These are phyloP conservation scores for Salarias fasciatus DNA, from an alignment of 2,797 vertebrate genomes.

Conservation along the genomic window DNA sequence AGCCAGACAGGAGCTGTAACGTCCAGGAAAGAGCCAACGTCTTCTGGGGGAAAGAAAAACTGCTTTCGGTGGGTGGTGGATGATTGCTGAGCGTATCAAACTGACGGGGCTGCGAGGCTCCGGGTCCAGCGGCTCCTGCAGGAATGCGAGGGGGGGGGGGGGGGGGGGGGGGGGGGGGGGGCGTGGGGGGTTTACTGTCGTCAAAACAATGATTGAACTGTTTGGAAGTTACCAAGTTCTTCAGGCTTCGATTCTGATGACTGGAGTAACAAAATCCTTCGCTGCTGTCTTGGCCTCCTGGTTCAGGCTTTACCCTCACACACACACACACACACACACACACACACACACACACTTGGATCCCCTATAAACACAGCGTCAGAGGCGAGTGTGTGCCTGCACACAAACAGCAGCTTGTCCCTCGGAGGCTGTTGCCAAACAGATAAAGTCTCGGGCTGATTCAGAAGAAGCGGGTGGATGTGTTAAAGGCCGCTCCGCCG, in stretches of 20 bases:
- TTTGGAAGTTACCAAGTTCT: conserved; percentile 67
- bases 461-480: too few relatives aligned
- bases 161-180: conserved; percentile 53
- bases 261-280: conserved; percentile 25
- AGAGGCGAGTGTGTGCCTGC: conserved; percentile 32
- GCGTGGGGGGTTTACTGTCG: conserved; percentile 67
- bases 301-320: conserved; percentile 22
- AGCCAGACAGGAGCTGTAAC: conserved; percentile 24
- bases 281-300: conserved; percentile 1
- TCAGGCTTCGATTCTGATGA: conserved; percentile 46
- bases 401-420: conserved; percentile 23
- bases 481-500: neutral
- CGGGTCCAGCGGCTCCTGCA: conserved; percentile 35
- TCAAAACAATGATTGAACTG: conserved; percentile 77
- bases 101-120: conserved; percentile 14
- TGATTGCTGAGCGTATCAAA: conserved; percentile 38
- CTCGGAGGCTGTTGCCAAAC: conserved; percentile 49
- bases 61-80: conserved; percentile 11
- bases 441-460: neutral
- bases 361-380: too few relatives aligned
- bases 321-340: conserved; percentile 8
- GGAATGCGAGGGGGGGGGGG: conserved; percentile 66
- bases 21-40: neutral
- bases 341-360: too few relatives aligned
- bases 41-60: neutral